Evolutionary conservation across 2,888 invertebrate species (phyloP), one percentile per base, ranked within the genome.

Genomic region (Oligia strigilis): DNA sequence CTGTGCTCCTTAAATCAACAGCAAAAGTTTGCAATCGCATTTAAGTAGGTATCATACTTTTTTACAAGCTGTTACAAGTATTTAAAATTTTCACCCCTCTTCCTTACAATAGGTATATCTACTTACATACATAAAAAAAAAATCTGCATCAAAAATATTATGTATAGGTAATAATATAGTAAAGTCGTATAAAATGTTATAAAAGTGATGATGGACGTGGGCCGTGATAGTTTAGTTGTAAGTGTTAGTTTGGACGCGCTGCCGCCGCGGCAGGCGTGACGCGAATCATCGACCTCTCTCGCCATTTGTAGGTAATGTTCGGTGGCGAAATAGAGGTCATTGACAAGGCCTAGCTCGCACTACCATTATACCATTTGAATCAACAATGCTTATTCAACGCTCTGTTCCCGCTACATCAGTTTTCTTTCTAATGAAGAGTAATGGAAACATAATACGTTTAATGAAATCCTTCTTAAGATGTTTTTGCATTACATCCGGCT

Each of bases 311-410:
- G n/a, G n/a, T n/a, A 94, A 94, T 92, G 92, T 92, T 92, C 91
- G 91, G 92, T 94, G 95, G 95, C 95, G 92, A 95, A 97, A 96
- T 96, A 96, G 95, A 94, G 96, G 96, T 96, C 96, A 97, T 95
- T 96, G 96, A 96, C 96, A 97, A 96, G 94, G 94, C 94, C 95
- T 95, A 94, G 94, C 94, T 92, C 92, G 92, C 92, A 92, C 90
- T 91, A 93, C 91, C 93, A 92, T 92, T 93, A 92, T 92, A 93
- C 89, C 91, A 93, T 92, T 92, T 91, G 90, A 92, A 89, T 91
- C 89, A 90, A 92, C 90, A 90, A 88, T 88, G 86, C 88, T 90
- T 90, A 88, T 85, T 81, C 74, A 85, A 87, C 81, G 87, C 84
- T 88, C 86, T 83, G 86, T 89, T 87, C 88, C 85, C 86, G 88